Base-by-base conservation (phyloP, 2,888 invertebrate species). In the Agrochola lota region DNA sequence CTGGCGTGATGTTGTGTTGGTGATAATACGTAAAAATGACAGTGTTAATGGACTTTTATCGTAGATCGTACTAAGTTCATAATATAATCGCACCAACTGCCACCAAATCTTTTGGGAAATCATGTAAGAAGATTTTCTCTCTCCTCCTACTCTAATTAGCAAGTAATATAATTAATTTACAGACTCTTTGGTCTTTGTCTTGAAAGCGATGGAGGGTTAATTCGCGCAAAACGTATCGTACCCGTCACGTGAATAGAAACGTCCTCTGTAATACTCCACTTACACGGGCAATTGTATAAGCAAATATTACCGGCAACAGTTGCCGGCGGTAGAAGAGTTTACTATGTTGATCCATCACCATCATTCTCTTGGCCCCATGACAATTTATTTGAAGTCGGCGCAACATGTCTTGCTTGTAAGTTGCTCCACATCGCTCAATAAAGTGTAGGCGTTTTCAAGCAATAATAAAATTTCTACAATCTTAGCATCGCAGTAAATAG, bases 21-120 rank as follows among this genome's bases (percentile, higher is more conserved):
- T 52, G 20, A 52, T 20, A 17, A 26, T 20, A 20, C 12, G 1
- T 15, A 8, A 64, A 64, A 64, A 11, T 20, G 11, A 26, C 46
- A 66, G 11, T 46, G 43, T 46, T 26, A 46, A 66, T 46, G 20
- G 1, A 26, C n/a, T 26, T 26, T 66, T 46, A 11, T 46, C 4
- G 20, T 26, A 26, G 3, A 46, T 11, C 17, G n/a, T 26, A 66
- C 17, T n/a, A 64, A 49, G 43, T 67, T 26, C 12, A 49, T 23
- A 26, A 20, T 49, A 17, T 17, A 69, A 57, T 17, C 55, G n/a
- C 62, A 17, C 7, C 26, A 40, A 70, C 5, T 74, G 40, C 12
- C 57, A n/a, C n/a, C 17, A 70, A 73, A 79, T 71, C 84, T 75
- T 81, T 52, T 60, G 85, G 77, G 81, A 81, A 84, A 84, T 84